Base-by-base conservation (phyloP, 2,888 invertebrate species). In the Phragmatobia fuliginosa region DNA sequence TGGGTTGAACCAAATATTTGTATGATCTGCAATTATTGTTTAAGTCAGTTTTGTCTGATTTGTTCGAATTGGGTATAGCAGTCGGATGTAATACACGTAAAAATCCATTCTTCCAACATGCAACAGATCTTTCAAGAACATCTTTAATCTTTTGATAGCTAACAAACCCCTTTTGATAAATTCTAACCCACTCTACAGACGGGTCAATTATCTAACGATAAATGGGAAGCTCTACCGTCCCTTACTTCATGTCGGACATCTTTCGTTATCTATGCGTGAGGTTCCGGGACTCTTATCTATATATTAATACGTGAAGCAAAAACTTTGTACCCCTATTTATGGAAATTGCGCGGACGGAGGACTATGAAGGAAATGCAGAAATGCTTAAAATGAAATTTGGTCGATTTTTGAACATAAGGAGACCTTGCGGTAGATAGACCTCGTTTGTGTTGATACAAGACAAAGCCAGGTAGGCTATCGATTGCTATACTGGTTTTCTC, bases 201-300 rank as follows among this genome's bases (percentile, higher is more conserved):
- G n/a, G 32, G 33, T 72, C 78, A 74, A 80, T 80, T 75, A 36
- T 62, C 38, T 28, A 38, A 62, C 38, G 61, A 38, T 38, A 25
- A 38, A 38, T 62, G 8, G 18, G 28, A 38, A 38, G 68, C 64
- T 45, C 32, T 41, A 62, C 62, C 21, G 66, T 69, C 68, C 71
- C 52, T 68, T 33, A 76, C 67, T 70, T 79, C 70, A 79, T 58
- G 31, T 58, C 62, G 68, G 66, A 41, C 41, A 41, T 79, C 73
- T 79, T 79, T 81, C 79, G 79, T 79, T 79, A 81, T 73, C 81
- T 71, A 49, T 38, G 70, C 70, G 68, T 81, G 74, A 72, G 68
- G 67, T 71, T 62, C 69, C 67, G 71, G 64, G 76, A 72, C 81
- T 79, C 76, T 81, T 73, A 73, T 65, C n/a, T n/a, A n/a, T n/a